These are phyloP conservation scores for Poeciliopsis turrubarensis DNA, from an alignment of 2,113 vertebrate genomes.

Conservation along the genomic window DNA sequence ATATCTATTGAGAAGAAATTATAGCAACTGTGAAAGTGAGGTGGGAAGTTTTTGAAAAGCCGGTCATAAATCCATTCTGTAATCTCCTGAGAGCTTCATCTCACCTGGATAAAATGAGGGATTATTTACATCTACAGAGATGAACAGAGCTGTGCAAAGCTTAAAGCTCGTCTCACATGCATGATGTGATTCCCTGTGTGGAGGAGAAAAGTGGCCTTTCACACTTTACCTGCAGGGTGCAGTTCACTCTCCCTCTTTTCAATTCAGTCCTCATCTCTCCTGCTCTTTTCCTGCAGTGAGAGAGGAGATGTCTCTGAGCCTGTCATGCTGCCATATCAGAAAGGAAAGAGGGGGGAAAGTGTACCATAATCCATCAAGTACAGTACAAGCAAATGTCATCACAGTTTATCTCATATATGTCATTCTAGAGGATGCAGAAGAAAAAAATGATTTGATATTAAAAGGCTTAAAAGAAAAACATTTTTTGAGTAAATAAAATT, in stretches of 20 bases:
- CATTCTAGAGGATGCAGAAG: constrained; percentile 10
- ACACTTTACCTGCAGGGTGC: constrained; percentile 43
- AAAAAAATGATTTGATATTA: not conserved
- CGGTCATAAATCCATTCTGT: constrained; percentile 17
- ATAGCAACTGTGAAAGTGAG: not conserved
- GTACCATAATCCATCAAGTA: constrained; percentile 61
- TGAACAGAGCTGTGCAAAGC: constrained; percentile 10
- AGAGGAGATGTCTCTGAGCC: constrained; percentile 38
- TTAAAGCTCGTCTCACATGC: not conserved
- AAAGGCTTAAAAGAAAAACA: not conserved
- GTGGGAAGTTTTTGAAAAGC: not conserved
- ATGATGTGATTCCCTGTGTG: not conserved
- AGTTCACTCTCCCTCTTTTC: not conserved
- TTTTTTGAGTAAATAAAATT: too few species aligned
- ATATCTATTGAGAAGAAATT: not conserved
- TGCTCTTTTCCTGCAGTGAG: constrained; percentile 22
- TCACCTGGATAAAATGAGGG: constrained; percentile 2
- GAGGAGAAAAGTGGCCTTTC: constrained; percentile 27
- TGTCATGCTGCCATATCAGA: constrained; percentile 49
- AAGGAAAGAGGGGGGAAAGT: constrained; percentile 40
- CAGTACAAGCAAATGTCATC: constrained; percentile 51
- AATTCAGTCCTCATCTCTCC: constrained; percentile 5
- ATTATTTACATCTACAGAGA: constrained; percentile 11
- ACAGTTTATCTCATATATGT: constrained; percentile 58
- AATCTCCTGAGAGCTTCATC: constrained; percentile 71